A percentile compares a stretch with the other conserved stretches of the same genome.
These are phyloP conservation scores for Ophion ellenae DNA, from an alignment of 2,888 invertebrate species.

Conservation along the genomic window DNA sequence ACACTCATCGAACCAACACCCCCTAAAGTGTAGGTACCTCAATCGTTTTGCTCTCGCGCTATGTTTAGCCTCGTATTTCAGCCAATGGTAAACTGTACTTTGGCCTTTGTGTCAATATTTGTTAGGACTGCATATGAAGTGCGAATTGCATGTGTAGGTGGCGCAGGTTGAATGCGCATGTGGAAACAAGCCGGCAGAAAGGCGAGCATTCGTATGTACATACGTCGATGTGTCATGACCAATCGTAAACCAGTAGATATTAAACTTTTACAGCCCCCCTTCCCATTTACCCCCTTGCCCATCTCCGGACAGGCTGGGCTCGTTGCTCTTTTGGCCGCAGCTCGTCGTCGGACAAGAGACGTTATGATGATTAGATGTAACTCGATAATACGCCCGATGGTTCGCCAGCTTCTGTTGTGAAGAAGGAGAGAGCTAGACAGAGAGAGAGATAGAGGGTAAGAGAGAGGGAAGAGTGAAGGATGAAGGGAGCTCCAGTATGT, in stretches of 20 bases:
- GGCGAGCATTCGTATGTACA: slow-evolving; percentile 37
- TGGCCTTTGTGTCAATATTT: neutral
- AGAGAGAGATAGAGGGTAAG: neutral
- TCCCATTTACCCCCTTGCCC: slow-evolving; percentile 28
- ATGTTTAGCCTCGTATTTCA: neutral
- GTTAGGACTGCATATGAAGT: neutral
- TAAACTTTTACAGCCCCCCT: slow-evolving; percentile 81
- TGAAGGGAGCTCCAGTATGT: slow-evolving; percentile 69
- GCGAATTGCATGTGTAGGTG: slow-evolving; percentile 1
- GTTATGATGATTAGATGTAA: slow-evolving; percentile 84
- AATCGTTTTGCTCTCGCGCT: neutral
- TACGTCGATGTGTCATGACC: slow-evolving; percentile 75
- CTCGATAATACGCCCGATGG: slow-evolving; percentile 79
- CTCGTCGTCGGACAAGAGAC: slow-evolving; percentile 78
- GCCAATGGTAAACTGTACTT: neutral
- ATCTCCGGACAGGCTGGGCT: slow-evolving; percentile 54
- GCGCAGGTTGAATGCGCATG: neutral
- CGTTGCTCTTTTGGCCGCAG: slow-evolving; percentile 70
- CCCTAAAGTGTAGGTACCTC: neutral
- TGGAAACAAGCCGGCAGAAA: slow-evolving; percentile 15
- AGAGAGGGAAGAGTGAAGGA: slow-evolving; percentile 23
- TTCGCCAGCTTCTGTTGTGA: slow-evolving; percentile 57
- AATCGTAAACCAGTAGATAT: slow-evolving; percentile 82
- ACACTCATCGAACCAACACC: neutral
- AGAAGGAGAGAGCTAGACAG: slow-evolving; percentile 6